Evolutionary conservation across 2,797 vertebrate species (phyloP), one percentile per base, ranked within the genome.

Genomic region (Craterocephalus amniculus): DNA sequence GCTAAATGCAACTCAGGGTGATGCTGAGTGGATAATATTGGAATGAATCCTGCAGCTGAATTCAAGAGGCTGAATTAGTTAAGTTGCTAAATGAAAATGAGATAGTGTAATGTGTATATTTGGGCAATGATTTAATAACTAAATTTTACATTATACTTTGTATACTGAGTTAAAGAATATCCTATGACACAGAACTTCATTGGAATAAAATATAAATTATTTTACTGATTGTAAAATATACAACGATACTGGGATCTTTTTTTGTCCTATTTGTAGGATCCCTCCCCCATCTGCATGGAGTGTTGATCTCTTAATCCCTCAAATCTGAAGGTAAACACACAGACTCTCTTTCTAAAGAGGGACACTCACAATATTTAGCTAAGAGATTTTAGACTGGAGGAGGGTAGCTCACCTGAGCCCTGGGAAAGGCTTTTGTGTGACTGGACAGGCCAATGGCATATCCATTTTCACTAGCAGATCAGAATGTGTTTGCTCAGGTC

Each of bases 281-380:
- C 16, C 26, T 52, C 51, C 68, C 62, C 76, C 78, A 76, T 20
- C 76, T 79, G 67, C 78, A 74, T 74, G 62, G 54, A 45, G 65
- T 76, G 91, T 83, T 91, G 79, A 88, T 91, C 89, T 76, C 78
- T 85, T 94, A 93, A 94, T 93, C 93, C 93, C 58, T 55, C 54
- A 74, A 85, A 93, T 94, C 92, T 88, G 80, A 91, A 78, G 76
- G 89, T 83, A 94, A 94, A 94, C 85, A 92, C 63, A 64, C 67
- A 58, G 85, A 83, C 83, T 91, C 83, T 86, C 68, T 73, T 86
- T 89, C 86, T 90, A 91, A 91, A 92, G 91, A 85, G 81, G 83
- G 89, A 91, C 90, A 92, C 92, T 93, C 90, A 91, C 85, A 92
- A 89, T 95, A 93, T 95, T 95, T 94, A 76, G 87, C 88, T 93